phyloP scores from a whole-genome alignment of 2,113 vertebrate genomes.

The Solenodon paradoxus region DNA sequence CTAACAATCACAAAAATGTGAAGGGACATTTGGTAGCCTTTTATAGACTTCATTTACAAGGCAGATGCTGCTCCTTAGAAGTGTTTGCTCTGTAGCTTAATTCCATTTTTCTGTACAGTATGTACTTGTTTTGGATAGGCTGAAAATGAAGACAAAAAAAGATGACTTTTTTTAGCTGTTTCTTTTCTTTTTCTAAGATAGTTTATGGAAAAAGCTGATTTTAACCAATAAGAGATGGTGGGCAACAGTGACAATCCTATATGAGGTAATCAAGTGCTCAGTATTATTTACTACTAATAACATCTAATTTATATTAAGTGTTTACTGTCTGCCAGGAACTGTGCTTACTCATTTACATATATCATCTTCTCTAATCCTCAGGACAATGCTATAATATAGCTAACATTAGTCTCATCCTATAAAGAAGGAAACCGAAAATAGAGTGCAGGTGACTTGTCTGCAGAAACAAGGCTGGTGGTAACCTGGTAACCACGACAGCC shows the following conservation, averaged over 20 bases:
- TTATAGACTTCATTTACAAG: constrained; percentile 80
- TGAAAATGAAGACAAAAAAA: constrained; percentile 77
- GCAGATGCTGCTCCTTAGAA: constrained; percentile 76
- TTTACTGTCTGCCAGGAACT: not conserved
- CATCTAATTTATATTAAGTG: not conserved
- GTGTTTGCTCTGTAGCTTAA: constrained; percentile 76
- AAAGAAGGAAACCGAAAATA: not conserved
- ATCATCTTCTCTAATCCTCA: not conserved
- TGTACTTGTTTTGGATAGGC: constrained; percentile 79
- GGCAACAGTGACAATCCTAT: not conserved
- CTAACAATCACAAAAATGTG: constrained; percentile 72
- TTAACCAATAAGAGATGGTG: constrained; percentile 57
- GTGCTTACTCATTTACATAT: not conserved
- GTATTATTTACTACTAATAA: constrained; percentile 42
- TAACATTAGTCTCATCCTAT: not conserved
- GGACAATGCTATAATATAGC: not conserved
- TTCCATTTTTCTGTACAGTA: constrained; percentile 77
- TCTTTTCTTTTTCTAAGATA: constrained; percentile 62
- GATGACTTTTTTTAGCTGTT: constrained; percentile 77
- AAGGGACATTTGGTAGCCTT: constrained; percentile 78
- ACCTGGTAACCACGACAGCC: no score
- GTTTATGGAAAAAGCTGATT: constrained; percentile 62
- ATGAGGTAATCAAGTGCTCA: constrained; percentile 1
- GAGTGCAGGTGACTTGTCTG: not conserved
- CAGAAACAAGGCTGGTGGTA: not conserved